Evolutionary conservation across 2,888 invertebrate genomes (phyloP).

Genomic region (Lepidocyrtinus sp.): DNA sequence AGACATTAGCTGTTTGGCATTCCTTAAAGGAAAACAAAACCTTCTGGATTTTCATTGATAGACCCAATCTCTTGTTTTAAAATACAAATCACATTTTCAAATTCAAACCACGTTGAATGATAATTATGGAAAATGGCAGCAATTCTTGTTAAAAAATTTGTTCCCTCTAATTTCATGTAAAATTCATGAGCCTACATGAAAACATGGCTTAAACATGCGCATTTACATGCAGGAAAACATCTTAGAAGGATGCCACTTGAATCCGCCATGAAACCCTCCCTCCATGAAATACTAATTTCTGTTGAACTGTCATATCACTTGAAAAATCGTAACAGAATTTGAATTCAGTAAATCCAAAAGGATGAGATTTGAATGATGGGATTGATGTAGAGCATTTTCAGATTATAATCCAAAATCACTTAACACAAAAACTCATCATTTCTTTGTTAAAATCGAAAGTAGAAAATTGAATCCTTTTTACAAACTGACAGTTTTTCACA

Average conservation of each 20-base stretch:
- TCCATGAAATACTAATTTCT: not conserved
- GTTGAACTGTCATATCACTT: conserved; percentile 20
- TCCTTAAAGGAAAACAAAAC: no score
- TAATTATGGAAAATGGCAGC: not conserved
- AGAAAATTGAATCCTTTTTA: not conserved
- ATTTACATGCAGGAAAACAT: not conserved
- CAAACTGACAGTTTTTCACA: not conserved
- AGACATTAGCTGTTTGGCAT: no score
- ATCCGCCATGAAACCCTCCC: not conserved
- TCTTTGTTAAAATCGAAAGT: conserved; percentile 6
- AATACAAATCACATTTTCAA: no score
- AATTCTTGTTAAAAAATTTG: conserved; percentile 6
- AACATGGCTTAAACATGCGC: not conserved
- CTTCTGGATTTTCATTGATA: no score
- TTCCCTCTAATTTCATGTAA: not conserved
- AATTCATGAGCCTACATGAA: conserved; percentile 21
- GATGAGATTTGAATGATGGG: not conserved
- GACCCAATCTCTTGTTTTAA: no score
- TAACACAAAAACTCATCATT: conserved; percentile 7
- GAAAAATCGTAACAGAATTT: conserved; percentile 7
- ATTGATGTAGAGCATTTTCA: conserved; percentile 3
- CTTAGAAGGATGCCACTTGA: not conserved
- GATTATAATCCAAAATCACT: conserved; percentile 8
- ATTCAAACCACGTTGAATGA: no score
- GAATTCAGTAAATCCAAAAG: not conserved